phyloP scores from a whole-genome alignment of 2,888 invertebrate species.

The Melieria crassipennis region DNA sequence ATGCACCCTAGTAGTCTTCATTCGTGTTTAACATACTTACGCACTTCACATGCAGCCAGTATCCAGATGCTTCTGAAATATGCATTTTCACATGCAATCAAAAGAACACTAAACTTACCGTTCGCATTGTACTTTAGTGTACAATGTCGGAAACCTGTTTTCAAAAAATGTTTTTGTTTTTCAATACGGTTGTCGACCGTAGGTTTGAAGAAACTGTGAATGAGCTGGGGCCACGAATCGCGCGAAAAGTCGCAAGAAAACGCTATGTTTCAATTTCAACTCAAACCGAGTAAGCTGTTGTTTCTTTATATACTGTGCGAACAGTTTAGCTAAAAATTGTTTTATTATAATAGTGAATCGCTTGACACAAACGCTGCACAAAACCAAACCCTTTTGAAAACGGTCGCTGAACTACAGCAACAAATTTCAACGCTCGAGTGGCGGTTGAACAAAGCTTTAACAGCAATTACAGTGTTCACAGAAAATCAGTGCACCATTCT shows the following conservation, averaged over 20 bases:
- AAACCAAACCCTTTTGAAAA: neutral
- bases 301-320: neutral
- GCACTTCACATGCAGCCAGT: no score
- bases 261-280: neutral
- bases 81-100: no score
- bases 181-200: neutral
- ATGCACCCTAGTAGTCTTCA: no score
- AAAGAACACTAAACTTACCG: no score
- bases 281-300: neutral
- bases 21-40: no score
- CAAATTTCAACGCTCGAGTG: neutral
- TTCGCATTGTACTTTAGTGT: no score
- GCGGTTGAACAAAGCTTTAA: no score
- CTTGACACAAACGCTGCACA: neutral
- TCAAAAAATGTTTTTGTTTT: no score
- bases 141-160: no score
- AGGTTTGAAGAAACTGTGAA: neutral
- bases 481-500: no score
- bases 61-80: no score
- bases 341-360: neutral
- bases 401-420: neutral
- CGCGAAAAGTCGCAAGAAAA: constrained; percentile 1
- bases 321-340: neutral
- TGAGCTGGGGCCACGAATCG: neutral
- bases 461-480: no score